Evolutionary conservation across 53 echinoderm and acorn worm species (phyloP).

Genomic region (Luidia sarsii): DNA sequence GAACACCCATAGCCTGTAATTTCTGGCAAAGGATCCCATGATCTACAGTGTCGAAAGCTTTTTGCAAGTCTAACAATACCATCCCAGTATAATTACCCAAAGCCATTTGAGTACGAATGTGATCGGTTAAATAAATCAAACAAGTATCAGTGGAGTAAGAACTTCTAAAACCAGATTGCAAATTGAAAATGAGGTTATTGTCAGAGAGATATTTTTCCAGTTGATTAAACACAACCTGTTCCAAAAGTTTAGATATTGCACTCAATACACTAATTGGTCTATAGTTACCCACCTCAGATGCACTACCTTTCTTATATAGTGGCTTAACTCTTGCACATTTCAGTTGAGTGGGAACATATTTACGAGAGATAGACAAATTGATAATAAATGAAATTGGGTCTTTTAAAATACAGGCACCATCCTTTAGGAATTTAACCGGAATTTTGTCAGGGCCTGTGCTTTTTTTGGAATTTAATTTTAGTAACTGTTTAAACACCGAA

Average conservation of each 20-base stretch:
- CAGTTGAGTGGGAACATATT: conserved; percentile 38
- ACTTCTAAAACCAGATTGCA: conserved; percentile 58
- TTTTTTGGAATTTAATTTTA: conserved; percentile 14
- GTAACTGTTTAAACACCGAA: conserved; percentile 29
- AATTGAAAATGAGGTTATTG: conserved; percentile 32
- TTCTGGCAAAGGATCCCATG: conserved; percentile 54
- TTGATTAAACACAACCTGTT: conserved; percentile 41
- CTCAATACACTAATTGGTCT: conserved; percentile 53
- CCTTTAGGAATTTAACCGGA: conserved; percentile 37
- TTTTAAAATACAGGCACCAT: conserved; percentile 45
- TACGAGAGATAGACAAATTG: conserved; percentile 46
- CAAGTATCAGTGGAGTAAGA: conserved; percentile 38
- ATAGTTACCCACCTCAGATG: conserved; percentile 58
- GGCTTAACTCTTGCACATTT: conserved; percentile 46
- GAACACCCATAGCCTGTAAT: conserved; percentile 47
- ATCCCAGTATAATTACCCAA: conserved; percentile 44
- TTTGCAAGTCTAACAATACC: conserved; percentile 61
- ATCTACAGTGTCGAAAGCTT: conserved; percentile 62
- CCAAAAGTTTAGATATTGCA: conserved; percentile 42
- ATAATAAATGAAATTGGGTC: conserved; percentile 28
- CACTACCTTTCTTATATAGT: conserved; percentile 43
- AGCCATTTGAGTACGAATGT: conserved; percentile 46
- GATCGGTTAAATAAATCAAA: conserved; percentile 58
- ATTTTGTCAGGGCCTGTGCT: conserved; percentile 51
- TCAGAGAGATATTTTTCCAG: conserved; percentile 38